Evolutionary conservation across 1,140 invertebrate genomes (phyloP), one percentile per base, ranked within the genome.

Genomic region (Zaprionus inermis): DNA sequence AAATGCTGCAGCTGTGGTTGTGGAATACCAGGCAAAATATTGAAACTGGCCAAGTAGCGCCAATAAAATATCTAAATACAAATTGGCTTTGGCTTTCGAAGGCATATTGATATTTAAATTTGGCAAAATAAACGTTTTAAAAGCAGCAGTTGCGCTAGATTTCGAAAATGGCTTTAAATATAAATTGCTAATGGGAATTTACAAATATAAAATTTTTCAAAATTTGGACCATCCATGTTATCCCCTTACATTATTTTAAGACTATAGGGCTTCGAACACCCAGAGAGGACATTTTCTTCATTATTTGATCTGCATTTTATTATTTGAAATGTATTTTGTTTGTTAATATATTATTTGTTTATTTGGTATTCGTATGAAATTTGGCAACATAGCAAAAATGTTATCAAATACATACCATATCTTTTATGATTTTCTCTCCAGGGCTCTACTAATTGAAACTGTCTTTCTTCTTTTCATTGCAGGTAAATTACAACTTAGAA

Each of bases 1-100:
- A 72, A 72, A 72, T 58, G 61, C 34, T 58, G 22, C 69, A 58
- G 20, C 57, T 69, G 60, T 36, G 61, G 71, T 18, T 9, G 7
- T 38, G n/a, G 28, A 41, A 24, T 34, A 12, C 24, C 44, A 20
- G 30, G 30, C 18, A 44, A 68, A 73, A 69, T 69, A 68, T 64
- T 63, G 59, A 74, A 69, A 74, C 69, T 65, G 61, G 61, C 41
- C 73, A 75, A 41, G 55, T 36, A 36, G n/a, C 22, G 59, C 28
- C 20, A 57, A 71, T 59, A 64, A 70, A 69, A 75, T 51, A 71
- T 64, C 36, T 41, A 38, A 16, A 57, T 30, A 57, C 67, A 57
- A 68, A 59, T 59, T 60, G n/a, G 52, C 32, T 44, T 20, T 51
- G 46, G 3, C 9, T 22, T 49, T 49, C 9, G 44, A 14, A 28